These are phyloP conservation scores for Bombus sylvicola DNA, from an alignment of 1,140 invertebrate species.

Conservation along the genomic window DNA sequence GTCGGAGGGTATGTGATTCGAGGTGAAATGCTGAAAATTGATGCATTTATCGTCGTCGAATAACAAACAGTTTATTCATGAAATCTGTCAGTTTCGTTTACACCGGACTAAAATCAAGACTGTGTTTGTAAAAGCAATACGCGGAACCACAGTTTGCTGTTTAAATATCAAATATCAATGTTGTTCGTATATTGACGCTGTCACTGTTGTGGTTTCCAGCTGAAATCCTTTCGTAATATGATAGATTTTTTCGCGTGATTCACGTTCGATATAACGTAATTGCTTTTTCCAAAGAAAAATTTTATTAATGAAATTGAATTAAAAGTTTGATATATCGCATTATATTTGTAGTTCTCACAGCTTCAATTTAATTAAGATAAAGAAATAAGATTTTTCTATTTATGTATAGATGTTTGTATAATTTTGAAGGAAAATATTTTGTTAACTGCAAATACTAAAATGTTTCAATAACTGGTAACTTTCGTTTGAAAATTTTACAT, in stretches of 20 bases:
- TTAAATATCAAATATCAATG: constrained; percentile 19
- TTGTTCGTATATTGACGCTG: neutral
- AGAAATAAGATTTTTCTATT: too few relatives aligned
- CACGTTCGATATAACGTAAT: neutral
- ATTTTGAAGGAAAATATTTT: too few relatives aligned
- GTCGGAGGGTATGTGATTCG: neutral
- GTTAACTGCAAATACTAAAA: too few relatives aligned
- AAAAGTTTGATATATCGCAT: too few relatives aligned
- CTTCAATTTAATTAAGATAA: too few relatives aligned
- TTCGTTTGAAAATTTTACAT: too few relatives aligned
- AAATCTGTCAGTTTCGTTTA: constrained; percentile 26
- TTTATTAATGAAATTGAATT: too few relatives aligned
- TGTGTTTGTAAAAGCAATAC: constrained; percentile 1
- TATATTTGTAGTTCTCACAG: too few relatives aligned
- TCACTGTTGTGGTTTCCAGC: neutral
- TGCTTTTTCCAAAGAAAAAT: too few relatives aligned
- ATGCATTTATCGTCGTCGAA: constrained; percentile 7
- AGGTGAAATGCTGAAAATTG: constrained; percentile 1
- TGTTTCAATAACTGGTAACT: too few relatives aligned
- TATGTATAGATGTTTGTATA: too few relatives aligned
- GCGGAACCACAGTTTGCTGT: neutral
- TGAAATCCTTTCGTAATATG: neutral
- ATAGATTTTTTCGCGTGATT: too few relatives aligned
- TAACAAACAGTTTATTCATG: constrained; percentile 26
- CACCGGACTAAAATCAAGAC: neutral